A percentile compares a stretch with the other conserved stretches of the same genome.
Evolutionary conservation across 1,140 invertebrate species (phyloP).

Genomic region (Eumeta japonica): DNA sequence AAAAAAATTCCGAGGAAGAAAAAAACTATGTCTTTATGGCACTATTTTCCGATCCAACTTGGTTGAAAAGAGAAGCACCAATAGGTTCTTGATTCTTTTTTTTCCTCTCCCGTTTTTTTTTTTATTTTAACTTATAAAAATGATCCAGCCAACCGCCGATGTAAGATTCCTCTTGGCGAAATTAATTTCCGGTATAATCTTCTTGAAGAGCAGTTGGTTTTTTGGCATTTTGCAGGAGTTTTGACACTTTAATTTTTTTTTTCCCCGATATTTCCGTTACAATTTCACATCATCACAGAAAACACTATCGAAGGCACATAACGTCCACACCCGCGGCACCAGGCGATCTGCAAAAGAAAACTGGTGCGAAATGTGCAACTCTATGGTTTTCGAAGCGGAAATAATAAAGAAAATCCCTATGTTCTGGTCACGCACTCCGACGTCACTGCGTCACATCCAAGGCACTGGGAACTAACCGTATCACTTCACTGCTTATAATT

Average conservation of each 20-base stretch:
- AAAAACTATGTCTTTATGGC: constrained; percentile 17
- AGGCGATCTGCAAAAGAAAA: constrained; percentile 47
- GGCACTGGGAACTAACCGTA: background rate
- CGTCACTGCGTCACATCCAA: background rate
- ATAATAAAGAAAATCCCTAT: constrained; percentile 15
- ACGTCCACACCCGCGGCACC: background rate
- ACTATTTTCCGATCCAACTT: constrained; percentile 11
- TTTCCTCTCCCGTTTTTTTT: too few species aligned
- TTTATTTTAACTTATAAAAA: constrained; percentile 46
- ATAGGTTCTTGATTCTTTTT: too few species aligned
- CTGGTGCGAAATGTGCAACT: constrained; percentile 8
- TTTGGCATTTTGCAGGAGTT: constrained; percentile 55
- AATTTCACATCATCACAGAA: too few species aligned
- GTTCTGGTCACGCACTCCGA: background rate
- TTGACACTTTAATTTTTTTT: constrained; percentile 24
- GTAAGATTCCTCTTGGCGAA: constrained; percentile 53
- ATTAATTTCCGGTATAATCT: constrained; percentile 52
- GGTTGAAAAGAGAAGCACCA: background rate
- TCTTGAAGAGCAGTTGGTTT: constrained; percentile 51
- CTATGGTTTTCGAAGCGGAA: background rate
- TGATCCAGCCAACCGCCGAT: constrained; percentile 42
- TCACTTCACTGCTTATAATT: constrained; percentile 47
- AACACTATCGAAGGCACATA: background rate
- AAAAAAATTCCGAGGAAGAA: too few species aligned
- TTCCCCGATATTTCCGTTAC: too few species aligned